Conservation (phyloP, 1,140 invertebrate genomes). For the Trichonephila inaurata region DNA sequence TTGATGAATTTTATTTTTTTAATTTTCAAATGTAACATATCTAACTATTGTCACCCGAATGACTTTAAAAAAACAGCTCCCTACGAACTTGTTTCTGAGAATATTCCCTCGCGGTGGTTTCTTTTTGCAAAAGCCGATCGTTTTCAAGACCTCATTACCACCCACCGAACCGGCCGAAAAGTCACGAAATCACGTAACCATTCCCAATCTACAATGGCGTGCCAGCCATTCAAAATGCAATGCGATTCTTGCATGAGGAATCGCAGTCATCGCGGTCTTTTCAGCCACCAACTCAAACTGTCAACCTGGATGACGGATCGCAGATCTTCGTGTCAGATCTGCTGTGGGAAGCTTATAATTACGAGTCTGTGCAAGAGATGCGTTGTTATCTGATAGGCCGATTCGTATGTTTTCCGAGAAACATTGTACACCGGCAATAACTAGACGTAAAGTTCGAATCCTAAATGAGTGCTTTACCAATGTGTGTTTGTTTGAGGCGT, state of each 20-base stretch:
- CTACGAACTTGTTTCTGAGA: too few species aligned
- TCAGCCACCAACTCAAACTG: slow-evolving; percentile 43
- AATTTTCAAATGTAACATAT: too few species aligned
- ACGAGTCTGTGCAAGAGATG: background rate
- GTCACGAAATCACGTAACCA: slow-evolving; percentile 54
- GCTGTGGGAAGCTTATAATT: slow-evolving; percentile 6
- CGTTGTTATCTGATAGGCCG: slow-evolving; percentile 8
- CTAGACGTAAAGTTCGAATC: too few species aligned
- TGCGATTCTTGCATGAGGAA: slow-evolving; percentile 37
- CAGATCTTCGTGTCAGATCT: slow-evolving; percentile 60
- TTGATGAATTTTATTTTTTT: too few species aligned
- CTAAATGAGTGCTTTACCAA: too few species aligned
- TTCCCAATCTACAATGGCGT: background rate
- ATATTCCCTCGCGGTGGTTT: background rate
- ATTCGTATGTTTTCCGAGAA: background rate
- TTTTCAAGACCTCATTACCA: background rate
- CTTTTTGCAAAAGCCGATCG: background rate
- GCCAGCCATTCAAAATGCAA: slow-evolving; percentile 9
- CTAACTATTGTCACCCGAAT: too few species aligned
- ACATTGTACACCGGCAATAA: background rate
- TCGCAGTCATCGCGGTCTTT: slow-evolving; percentile 7
- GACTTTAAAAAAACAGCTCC: too few species aligned
- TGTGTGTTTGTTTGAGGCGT: too few species aligned
- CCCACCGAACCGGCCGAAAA: background rate
- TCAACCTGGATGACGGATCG: slow-evolving; percentile 45